Conservation (phyloP, 2,113 vertebrate species). For the Cyphomyrus plagiostoma region DNA sequence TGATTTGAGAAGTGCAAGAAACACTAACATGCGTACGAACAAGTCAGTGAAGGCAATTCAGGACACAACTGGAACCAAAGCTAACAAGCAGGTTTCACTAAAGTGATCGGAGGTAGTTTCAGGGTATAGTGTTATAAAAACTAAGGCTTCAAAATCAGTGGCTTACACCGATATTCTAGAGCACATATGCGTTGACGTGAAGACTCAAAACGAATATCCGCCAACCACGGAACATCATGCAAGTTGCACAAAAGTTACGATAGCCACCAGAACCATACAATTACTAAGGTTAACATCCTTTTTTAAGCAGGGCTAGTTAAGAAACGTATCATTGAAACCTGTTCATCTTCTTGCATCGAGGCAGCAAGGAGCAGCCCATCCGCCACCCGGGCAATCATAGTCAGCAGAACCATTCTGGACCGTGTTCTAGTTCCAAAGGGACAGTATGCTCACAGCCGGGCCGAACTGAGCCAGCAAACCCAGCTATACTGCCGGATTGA, state of each 20-base stretch:
- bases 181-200: neutral
- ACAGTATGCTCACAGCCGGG: neutral
- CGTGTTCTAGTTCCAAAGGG: neutral
- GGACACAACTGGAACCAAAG: neutral
- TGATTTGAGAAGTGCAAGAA: neutral
- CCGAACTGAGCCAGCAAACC: slow-evolving; percentile 1
- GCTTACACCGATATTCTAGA: neutral
- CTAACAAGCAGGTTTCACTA: neutral
- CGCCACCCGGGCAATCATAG: slow-evolving; percentile 70
- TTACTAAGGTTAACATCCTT: neutral
- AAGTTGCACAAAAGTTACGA: neutral
- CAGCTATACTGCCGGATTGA: neutral
- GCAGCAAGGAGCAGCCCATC: slow-evolving; percentile 69
- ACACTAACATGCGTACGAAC: neutral
- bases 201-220: neutral
- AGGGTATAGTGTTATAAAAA: neutral
- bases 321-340: slow-evolving; percentile 46
- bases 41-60: neutral
- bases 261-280: neutral
- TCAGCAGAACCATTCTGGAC: slow-evolving; percentile 65
- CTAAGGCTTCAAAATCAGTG: neutral
- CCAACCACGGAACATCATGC: neutral
- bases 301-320: neutral
- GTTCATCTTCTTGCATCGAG: slow-evolving; percentile 76
- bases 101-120: neutral